These are phyloP conservation scores for cattle (Bos taurus) DNA, from an alignment of 2,113 vertebrate genomes.

Conservation along the genomic window ARS-UCD2.0 NC_037357.1:88939501-88940000, in stretches of 20 bases:
- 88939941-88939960: background rate
- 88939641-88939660: background rate
- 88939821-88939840: background rate
- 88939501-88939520: background rate
- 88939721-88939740: background rate
- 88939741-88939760: background rate
- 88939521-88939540: background rate
- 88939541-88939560: background rate
- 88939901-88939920: background rate
- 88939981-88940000: background rate
- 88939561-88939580: background rate
- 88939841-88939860: background rate
- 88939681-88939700: background rate
- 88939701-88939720: background rate
- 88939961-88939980: background rate
- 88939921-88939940: background rate
- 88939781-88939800: background rate
- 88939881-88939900: background rate
- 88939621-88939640: background rate
- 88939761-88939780: background rate
- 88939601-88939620: background rate
- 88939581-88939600: background rate
- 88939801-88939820: background rate
- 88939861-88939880: background rate
- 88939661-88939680: background rate